Base-by-base conservation (phyloP, 2,888 invertebrate species). In the Erannis defoliaria region DNA sequence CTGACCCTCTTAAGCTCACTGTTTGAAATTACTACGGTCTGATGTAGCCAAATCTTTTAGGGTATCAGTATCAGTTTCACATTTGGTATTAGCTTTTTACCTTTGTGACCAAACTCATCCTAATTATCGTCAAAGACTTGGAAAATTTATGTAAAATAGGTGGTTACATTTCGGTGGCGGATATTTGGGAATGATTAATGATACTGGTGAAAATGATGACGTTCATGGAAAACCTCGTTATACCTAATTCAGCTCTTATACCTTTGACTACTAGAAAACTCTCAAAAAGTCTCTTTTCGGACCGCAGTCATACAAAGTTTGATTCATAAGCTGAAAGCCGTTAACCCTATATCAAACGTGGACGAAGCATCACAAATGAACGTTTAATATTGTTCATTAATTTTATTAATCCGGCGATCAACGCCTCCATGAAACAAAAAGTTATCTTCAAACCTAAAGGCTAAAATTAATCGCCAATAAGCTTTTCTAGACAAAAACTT, bases 111-210 rank as follows among this genome's bases (percentile, higher is more conserved):
- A 51, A 49, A 33, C 37, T 43, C 19, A 40, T 46, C 21, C 16
- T 16, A 29, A 38, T 21, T 51, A n/a, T 16, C 55, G 26, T 19
- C 12, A 16, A 33, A 19, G 6, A 14, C 18, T 33, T 26, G 1
- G 6, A 29, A n/a, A 56, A 16, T 19, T 1, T 43, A n/a, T 46
- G 29, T 53, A 55, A 62, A 49, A 53, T 62, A 56, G 62, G 62
- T 62, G 62, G 62, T 56, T 53, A 48, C 48, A 53, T 42, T 53
- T 62, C 56, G 62, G 62, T 62, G 62, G 62, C 62, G 62, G 62
- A 57, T 49, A 48, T 37, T 62, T 35, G 56, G 62, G 62, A 62
- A 62, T 62, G 62, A 62, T 62, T 43, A 43, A 62, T 62, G 62
- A 57, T 19, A 33, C 35, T 48, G 42, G 42, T 62, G 56, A 57